Conservation (phyloP, 2,888 invertebrate genomes). For the Agriopis marginaria region DNA sequence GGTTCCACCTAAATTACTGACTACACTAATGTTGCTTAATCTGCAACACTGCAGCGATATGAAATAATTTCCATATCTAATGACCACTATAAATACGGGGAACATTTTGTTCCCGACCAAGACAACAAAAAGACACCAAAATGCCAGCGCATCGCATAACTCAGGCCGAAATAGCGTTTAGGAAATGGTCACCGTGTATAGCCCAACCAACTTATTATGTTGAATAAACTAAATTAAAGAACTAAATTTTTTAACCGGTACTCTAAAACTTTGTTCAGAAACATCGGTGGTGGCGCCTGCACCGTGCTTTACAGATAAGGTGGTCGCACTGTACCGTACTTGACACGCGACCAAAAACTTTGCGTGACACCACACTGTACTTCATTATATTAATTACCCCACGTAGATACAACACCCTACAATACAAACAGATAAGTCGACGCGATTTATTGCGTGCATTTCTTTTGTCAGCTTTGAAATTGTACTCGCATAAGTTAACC, state of each 20-base stretch:
- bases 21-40: conserved; percentile 1
- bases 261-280: background rate
- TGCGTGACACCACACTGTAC: conserved; percentile 72
- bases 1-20: background rate
- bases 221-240: background rate
- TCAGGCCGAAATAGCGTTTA: conserved; percentile 68
- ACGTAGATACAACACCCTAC: conserved; percentile 41
- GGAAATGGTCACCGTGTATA: conserved; percentile 56
- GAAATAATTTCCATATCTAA: conserved; percentile 38
- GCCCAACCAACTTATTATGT: conserved; percentile 31
- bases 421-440: conserved; percentile 77
- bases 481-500: conserved; percentile 86
- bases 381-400: conserved; percentile 85
- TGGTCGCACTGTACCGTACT: conserved; percentile 16
- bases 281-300: background rate
- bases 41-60: conserved; percentile 26
- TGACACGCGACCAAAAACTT: conserved; percentile 77
- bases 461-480: conserved; percentile 87
- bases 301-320: background rate
- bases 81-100: conserved; percentile 31
- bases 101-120: conserved; percentile 38
- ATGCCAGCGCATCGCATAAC: conserved; percentile 59
- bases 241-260: background rate
- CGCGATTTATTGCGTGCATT: conserved; percentile 85
- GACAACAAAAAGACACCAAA: conserved; percentile 58